Evolutionary conservation across 2,113 vertebrate species (phyloP).

Genomic region (Gallinago paraguaiae): DNA sequence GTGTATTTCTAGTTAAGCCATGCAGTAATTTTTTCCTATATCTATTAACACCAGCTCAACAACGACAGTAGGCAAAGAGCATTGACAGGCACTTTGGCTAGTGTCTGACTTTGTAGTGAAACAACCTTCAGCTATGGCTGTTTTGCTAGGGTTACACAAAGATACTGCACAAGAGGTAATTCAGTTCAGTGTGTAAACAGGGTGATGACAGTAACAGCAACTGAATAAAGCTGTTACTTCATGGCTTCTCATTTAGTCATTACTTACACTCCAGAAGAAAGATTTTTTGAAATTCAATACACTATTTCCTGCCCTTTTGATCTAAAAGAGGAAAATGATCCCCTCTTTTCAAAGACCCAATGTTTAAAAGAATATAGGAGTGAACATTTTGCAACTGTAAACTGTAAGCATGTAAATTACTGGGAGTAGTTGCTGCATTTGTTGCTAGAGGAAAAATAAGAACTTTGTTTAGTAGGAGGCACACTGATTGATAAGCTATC

Average conservation of each 20-base stretch:
- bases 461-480: background rate
- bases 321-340: constrained; percentile 1
- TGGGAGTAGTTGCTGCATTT: background rate
- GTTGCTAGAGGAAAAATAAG: background rate
- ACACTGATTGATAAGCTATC: background rate
- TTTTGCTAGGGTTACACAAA: background rate
- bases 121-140: background rate
- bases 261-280: background rate
- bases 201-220: constrained; percentile 10
- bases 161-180: background rate
- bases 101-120: background rate
- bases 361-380: constrained; percentile 13
- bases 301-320: constrained; percentile 55
- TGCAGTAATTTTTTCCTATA: background rate
- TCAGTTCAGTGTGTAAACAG: constrained; percentile 25
- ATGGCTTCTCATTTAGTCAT: constrained; percentile 1
- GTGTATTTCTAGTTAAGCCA: background rate
- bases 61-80: background rate
- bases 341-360: background rate
- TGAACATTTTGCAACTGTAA: background rate
- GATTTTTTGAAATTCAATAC: constrained; percentile 20
- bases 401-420: constrained; percentile 25
- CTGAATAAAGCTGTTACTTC: background rate
- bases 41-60: background rate
- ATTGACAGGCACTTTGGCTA: background rate